These are phyloP conservation scores for Lasioglossum figueresi DNA, from an alignment of 2,888 invertebrate species.

Conservation along the genomic window DNA sequence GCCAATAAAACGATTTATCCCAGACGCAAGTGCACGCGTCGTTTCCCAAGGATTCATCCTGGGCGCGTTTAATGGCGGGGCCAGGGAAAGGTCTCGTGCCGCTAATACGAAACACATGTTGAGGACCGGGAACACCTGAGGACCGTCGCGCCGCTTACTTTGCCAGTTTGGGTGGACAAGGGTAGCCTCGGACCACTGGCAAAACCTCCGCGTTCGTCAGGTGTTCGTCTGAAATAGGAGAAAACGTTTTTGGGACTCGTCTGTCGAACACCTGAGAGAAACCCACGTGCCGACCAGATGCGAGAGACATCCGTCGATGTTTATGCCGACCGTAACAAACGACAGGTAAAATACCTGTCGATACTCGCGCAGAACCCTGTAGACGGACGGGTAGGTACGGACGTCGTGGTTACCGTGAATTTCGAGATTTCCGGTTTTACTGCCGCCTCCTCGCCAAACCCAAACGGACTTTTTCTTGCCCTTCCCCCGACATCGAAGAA, in stretches of 20 bases:
- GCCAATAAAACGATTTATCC: conserved; percentile 78
- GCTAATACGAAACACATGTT: conserved; percentile 80
- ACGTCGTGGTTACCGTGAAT: conserved; percentile 37
- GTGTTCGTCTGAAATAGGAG: conserved; percentile 37
- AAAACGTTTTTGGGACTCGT: conserved; percentile 39
- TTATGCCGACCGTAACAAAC: conserved; percentile 56
- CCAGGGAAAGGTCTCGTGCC: conserved; percentile 31
- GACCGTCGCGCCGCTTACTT: background rate
- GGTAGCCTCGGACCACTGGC: background rate
- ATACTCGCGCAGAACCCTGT: background rate
- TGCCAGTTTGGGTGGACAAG: background rate
- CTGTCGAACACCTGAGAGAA: conserved; percentile 61
- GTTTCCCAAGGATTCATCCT: conserved; percentile 72
- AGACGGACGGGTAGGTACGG: background rate
- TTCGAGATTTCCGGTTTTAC: conserved; percentile 27
- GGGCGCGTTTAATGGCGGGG: conserved; percentile 58
- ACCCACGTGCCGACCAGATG: conserved; percentile 76
- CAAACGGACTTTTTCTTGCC: background rate
- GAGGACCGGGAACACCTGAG: conserved; percentile 66
- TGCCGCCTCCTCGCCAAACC: background rate
- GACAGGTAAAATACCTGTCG: conserved; percentile 57
- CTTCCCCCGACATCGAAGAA: background rate
- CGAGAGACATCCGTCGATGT: conserved; percentile 32
- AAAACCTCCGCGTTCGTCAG: conserved; percentile 30
- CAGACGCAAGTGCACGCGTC: conserved; percentile 64